These are phyloP conservation scores for Piscicola geometra DNA, from an alignment of 2,888 invertebrate species.

Conservation along the genomic window DNA sequence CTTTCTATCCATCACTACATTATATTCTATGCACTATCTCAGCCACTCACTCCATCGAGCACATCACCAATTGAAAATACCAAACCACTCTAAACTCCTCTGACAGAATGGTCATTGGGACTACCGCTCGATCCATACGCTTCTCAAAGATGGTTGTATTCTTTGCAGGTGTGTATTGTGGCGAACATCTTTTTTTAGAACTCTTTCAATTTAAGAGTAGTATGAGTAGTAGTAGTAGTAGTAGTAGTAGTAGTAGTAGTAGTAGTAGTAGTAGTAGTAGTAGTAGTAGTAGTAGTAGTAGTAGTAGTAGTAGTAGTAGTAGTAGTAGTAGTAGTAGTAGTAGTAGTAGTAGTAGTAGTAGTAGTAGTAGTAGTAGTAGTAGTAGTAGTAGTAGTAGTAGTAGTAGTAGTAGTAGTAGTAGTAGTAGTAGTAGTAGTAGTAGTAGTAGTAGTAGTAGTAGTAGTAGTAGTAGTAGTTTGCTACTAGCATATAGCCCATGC, in stretches of 20 bases:
- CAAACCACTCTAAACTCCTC: too few relatives aligned
- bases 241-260: background rate
- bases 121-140: conserved; percentile 36
- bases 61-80: too few relatives aligned
- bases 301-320: background rate
- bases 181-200: too few relatives aligned
- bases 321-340: background rate
- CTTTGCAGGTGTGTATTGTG: conserved; percentile 43
- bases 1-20: too few relatives aligned
- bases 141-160: conserved; percentile 40
- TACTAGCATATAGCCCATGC: too few relatives aligned
- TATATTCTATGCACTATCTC: too few relatives aligned
- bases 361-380: conserved; percentile 16
- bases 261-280: background rate
- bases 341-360: conserved; percentile 7
- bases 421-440: conserved; percentile 10
- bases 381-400: conserved; percentile 5
- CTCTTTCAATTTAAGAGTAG: background rate
- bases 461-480: conserved; percentile 6
- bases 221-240: too few relatives aligned
- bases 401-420: conserved; percentile 15
- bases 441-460: conserved; percentile 9
- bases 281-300: background rate
- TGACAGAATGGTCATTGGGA: conserved; percentile 23
- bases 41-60: too few relatives aligned